Percentiles rank a stretch among this genome's conserved stretches.
Evolutionary conservation across 2,113 vertebrate species (phyloP).

Genomic region (Motacilla alba): DNA sequence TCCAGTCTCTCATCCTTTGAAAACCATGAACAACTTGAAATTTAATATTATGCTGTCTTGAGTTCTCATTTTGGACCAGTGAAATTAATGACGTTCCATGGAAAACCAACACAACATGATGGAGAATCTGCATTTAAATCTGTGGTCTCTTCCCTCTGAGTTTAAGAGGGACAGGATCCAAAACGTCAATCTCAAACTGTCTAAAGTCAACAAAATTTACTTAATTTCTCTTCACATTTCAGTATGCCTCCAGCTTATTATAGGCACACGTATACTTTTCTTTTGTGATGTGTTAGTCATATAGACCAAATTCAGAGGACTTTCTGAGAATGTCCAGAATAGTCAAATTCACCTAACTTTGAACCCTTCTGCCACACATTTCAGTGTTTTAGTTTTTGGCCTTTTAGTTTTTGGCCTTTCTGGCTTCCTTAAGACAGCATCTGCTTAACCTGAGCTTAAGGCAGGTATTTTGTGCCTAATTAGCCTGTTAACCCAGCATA

Average conservation of each 20-base stretch:
- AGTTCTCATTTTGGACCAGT: not conserved
- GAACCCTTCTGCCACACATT: not conserved
- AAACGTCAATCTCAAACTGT: not conserved
- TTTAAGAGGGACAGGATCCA: not conserved
- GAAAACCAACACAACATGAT: not conserved
- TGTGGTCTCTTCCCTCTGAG: rapidly evolving
- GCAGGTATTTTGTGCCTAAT: not conserved
- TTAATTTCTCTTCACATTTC: not conserved
- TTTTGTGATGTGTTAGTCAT: not conserved
- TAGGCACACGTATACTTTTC: not conserved
- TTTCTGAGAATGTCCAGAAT: not conserved
- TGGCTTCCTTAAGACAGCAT: not conserved
- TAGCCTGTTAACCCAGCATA: not conserved
- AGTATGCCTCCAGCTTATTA: not conserved
- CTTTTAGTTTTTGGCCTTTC: not conserved
- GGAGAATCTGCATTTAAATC: not conserved
- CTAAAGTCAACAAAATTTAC: not conserved
- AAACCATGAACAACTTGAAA: not conserved
- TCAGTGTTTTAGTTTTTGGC: not conserved
- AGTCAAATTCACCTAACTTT: not conserved
- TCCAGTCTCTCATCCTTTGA: not conserved
- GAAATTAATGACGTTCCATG: not conserved
- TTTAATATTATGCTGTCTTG: not conserved
- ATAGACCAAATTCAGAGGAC: not conserved
- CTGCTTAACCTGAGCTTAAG: not conserved